Conservation (phyloP, 1,140 invertebrate species). For the Euura lappo region DNA sequence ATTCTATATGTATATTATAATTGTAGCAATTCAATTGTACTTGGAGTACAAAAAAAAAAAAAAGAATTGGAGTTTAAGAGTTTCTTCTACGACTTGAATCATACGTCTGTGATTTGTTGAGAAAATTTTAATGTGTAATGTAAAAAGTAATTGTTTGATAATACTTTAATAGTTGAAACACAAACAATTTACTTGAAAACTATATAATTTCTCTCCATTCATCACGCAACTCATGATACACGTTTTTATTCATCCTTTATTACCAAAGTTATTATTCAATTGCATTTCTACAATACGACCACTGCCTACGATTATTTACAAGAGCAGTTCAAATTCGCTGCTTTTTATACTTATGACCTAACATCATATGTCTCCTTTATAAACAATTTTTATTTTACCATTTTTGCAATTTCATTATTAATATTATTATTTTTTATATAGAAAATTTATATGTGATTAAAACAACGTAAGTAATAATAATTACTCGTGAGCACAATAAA, state of each 20-base stretch:
- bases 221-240: not conserved
- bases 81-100: no score
- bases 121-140: no score
- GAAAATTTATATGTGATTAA: constrained; percentile 58
- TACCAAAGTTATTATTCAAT: not conserved
- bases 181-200: constrained; percentile 27
- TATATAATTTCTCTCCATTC: not conserved
- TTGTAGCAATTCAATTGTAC: no score
- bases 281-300: not conserved
- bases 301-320: not conserved
- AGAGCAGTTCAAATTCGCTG: not conserved
- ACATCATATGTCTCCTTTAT: constrained; percentile 47
- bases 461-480: constrained; percentile 51
- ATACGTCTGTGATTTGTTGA: no score
- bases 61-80: no score
- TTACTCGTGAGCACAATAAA: constrained; percentile 56
- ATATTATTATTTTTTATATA: constrained; percentile 30
- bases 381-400: constrained; percentile 46
- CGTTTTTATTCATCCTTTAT: not conserved
- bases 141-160: not conserved
- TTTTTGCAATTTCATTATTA: no score
- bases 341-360: constrained; percentile 34
- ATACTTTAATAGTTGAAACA: constrained; percentile 33
- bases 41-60: no score
- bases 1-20: no score